Evolutionary conservation across 2,888 invertebrate genomes (phyloP), one percentile per base, ranked within the genome.

Genomic region (Koerneria pararmatus): DNA sequence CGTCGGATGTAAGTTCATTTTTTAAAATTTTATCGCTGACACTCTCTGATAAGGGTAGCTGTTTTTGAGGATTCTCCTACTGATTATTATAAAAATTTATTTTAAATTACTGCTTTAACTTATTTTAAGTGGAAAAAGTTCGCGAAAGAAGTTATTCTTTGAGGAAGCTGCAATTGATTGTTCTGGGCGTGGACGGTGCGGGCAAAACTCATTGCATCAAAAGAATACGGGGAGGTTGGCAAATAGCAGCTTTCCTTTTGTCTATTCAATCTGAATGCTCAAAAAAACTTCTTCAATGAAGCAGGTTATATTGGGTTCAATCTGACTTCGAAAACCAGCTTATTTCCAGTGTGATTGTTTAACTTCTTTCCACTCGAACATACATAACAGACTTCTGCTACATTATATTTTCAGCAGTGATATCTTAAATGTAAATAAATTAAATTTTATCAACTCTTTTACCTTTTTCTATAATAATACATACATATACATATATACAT

Each of bases 171-270:
- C 64, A 64, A 34, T 37, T 64, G 54, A 56, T 54, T 46, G 54
- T 48, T 0, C 29, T 64, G 3, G 64, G 64, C 3, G 29, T 64
- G 41, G 49, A 64, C 11, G 46, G 46, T 22, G 64, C 64, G 3
- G 64, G 64, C 41, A 64, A 64, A 22, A 56, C 64, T n/a, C 64
- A 64, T 24, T 54, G 31, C 2, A 15, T 54, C 29, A 56, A 64
- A 31, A 41, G 54, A 11, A 31, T 64, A 8, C 37, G 22, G 24
- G 64, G 64, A 54, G 56, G 64, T 64, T 4, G 4, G 56, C 8
- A 11, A 32, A 6, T 57, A 15, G 29, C 32, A 1, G 2, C n/a
- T 24, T 6, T 6, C 15, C 4, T 32, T 56, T 1, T 2, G n/a
- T 1, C 31, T 27, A n/a, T 32, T 22, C 56, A n/a, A 19, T 41